Conservation (phyloP, 2,113 vertebrate species). For the Phocoena phocoena region DNA sequence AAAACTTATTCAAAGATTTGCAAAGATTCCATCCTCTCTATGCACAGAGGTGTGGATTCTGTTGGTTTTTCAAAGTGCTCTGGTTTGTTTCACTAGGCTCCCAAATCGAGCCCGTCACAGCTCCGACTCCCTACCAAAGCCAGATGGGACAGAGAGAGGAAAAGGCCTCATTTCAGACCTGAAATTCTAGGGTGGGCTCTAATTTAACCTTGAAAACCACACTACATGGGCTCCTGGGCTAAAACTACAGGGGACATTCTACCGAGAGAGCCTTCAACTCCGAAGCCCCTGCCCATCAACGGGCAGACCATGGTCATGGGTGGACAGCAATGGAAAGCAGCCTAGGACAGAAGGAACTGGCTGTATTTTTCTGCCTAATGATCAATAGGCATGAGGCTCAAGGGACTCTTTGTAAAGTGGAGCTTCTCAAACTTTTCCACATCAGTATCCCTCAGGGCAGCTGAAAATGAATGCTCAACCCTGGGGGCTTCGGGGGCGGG, state of each 20-base stretch:
- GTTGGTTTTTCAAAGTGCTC: background rate
- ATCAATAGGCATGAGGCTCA: conserved; percentile 21
- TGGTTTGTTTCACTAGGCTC: background rate
- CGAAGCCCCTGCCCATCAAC: background rate
- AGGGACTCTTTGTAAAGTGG: conserved; percentile 60
- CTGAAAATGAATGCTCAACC: background rate
- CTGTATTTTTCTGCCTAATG: background rate
- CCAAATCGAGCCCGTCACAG: background rate
- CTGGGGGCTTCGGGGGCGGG: background rate
- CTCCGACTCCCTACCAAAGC: background rate
- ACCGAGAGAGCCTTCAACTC: background rate
- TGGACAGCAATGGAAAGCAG: background rate
- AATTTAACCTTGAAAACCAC: background rate
- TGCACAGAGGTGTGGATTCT: background rate
- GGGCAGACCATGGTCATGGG: background rate
- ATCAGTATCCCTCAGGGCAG: background rate
- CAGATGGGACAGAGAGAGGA: background rate
- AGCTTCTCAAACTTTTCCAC: conserved; percentile 67
- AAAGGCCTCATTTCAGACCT: background rate
- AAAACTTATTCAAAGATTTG: background rate
- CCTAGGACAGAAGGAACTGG: conserved; percentile 30
- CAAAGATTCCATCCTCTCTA: background rate
- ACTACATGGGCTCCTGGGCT: background rate
- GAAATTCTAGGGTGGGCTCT: conserved; percentile 27
- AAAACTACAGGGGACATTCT: background rate